Conservation (phyloP, 1,140 invertebrate genomes). For the Drosophila ercepeae region DNA sequence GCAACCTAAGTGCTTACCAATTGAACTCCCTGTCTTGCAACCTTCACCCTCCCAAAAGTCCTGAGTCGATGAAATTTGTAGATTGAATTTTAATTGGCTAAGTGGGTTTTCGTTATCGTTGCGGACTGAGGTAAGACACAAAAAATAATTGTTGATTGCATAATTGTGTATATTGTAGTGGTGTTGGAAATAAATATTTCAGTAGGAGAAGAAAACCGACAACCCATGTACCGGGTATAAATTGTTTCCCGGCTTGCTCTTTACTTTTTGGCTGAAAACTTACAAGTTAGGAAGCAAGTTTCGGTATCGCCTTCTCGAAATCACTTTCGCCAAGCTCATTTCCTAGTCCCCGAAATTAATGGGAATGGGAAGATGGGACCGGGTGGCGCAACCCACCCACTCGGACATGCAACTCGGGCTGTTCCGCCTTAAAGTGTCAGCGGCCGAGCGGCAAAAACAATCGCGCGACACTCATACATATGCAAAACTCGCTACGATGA, state of each 20-base stretch:
- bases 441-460: constrained; percentile 45
- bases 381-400: background rate
- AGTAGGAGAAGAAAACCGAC: no score
- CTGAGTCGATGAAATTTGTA: background rate
- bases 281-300: background rate
- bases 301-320: background rate
- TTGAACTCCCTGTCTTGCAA: background rate
- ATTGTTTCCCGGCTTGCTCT: background rate
- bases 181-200: background rate
- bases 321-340: constrained; percentile 24
- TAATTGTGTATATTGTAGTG: no score
- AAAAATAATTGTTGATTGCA: background rate
- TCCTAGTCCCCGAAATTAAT: constrained; percentile 9
- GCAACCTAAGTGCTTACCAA: constrained; percentile 10
- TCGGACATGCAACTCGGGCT: constrained; percentile 42
- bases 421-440: constrained; percentile 59
- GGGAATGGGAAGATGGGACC: background rate
- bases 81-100: background rate
- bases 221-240: background rate
- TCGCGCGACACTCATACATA: constrained; percentile 61
- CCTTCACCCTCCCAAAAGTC: no score
- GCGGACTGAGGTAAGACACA: background rate
- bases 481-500: constrained; percentile 75
- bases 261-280: background rate
- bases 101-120: background rate